Percentiles rank a stretch among this genome's conserved stretches.
Evolutionary conservation across 2,888 invertebrate species (phyloP).

Genomic region (Drosophila infuscata): DNA sequence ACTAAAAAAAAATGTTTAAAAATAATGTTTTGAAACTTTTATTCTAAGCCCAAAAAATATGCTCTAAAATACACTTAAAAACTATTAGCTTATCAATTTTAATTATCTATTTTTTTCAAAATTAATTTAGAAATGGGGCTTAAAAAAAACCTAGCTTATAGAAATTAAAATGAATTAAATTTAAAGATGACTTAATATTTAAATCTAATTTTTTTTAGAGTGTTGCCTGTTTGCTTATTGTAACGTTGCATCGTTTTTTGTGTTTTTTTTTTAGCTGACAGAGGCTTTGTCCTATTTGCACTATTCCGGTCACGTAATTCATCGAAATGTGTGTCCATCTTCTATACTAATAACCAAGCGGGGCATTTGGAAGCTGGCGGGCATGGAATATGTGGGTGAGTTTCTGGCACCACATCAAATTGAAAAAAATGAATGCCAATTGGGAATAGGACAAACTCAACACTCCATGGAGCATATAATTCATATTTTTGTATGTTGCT

Average conservation of each 20-base stretch:
- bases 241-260: not conserved
- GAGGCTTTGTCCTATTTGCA: slow-evolving; percentile 97
- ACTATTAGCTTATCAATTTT: not conserved
- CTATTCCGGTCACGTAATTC: slow-evolving; percentile 93
- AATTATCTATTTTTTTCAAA: not conserved
- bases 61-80: too few species aligned
- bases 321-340: slow-evolving; percentile 97
- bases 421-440: slow-evolving; percentile 62
- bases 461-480: slow-evolving; percentile 35
- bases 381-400: slow-evolving; percentile 95
- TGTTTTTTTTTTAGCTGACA: slow-evolving; percentile 89
- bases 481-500: slow-evolving; percentile 26
- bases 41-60: not conserved
- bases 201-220: not conserved
- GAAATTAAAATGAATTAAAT: too few species aligned
- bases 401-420: slow-evolving; percentile 37
- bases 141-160: too few species aligned
- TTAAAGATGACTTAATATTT: not conserved
- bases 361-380: slow-evolving; percentile 98
- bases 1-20: not conserved
- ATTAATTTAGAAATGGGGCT: not conserved
- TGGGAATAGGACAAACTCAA: not conserved
- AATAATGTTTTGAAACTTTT: not conserved
- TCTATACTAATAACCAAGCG: slow-evolving; percentile 96
- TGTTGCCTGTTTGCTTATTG: slow-evolving; percentile 11